phyloP scores from a whole-genome alignment of 2,113 vertebrate species.

The Aldabrachelys gigantea region DNA sequence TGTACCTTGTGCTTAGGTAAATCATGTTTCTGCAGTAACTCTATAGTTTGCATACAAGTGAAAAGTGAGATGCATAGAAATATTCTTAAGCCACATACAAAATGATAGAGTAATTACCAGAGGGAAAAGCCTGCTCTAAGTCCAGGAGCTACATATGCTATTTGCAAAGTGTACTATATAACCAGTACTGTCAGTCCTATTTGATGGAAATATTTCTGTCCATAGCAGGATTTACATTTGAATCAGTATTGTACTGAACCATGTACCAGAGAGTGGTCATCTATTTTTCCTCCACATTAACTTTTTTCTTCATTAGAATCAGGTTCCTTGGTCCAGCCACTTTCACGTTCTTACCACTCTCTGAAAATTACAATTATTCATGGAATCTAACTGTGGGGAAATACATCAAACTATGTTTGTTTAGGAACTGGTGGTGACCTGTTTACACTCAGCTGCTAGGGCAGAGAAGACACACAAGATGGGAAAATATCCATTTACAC shows the following conservation, averaged over 20 bases:
- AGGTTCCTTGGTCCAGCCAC: conserved; percentile 19
- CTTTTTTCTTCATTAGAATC: conserved; percentile 52
- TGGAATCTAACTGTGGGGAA: not conserved
- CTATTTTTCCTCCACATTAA: not conserved
- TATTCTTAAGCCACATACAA: not conserved
- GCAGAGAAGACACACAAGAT: not conserved
- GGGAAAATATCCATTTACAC: not conserved
- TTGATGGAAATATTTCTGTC: conserved; percentile 14
- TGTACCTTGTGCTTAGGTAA: not conserved
- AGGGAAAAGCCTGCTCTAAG: not conserved
- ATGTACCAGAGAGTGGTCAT: conserved; percentile 7
- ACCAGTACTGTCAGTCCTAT: not conserved
- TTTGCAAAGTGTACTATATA: conserved; percentile 15
- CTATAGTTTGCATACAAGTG: not conserved
- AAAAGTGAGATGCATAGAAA: not conserved
- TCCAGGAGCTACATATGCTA: not conserved
- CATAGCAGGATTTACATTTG: conserved; percentile 51
- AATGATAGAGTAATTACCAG: not conserved
- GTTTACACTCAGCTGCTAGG: not conserved
- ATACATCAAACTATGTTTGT: not conserved
- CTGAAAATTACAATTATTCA: conserved; percentile 43
- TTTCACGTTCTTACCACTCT: not conserved
- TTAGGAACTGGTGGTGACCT: not conserved
- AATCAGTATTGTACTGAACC: conserved; percentile 26
- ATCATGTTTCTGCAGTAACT: conserved; percentile 9